A percentile compares a stretch with the other conserved stretches of the same genome.
These are phyloP conservation scores for Agonopterix subpropinquella DNA, from an alignment of 2,888 invertebrate species.

Conservation along the genomic window DNA sequence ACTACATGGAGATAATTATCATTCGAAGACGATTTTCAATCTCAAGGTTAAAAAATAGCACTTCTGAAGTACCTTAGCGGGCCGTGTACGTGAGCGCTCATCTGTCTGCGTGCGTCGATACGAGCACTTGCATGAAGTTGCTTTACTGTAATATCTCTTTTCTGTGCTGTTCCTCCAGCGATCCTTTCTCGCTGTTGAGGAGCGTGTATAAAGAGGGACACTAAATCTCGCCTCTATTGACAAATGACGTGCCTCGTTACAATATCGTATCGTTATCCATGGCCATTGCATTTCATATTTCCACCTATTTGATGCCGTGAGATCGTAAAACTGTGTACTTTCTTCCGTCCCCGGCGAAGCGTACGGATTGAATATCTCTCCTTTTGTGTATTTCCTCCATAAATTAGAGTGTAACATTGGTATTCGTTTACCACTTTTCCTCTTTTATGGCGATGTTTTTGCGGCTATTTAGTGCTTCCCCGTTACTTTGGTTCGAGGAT, in stretches of 20 bases:
- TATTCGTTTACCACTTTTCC: slow-evolving; percentile 18
- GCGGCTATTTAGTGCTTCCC: slow-evolving; percentile 11
- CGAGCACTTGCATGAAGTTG: no score
- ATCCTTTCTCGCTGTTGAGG: slow-evolving; percentile 17
- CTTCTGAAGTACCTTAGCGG: no score
- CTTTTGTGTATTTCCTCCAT: slow-evolving; percentile 20
- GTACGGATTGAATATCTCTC: slow-evolving; percentile 23
- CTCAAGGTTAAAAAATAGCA: no score
- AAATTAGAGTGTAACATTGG: slow-evolving; percentile 20
- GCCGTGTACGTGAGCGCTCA: no score
- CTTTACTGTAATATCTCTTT: no score
- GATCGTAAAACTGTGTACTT: no score
- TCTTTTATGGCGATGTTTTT: slow-evolving; percentile 17
- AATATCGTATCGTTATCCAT: slow-evolving; percentile 47
- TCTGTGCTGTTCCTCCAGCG: slow-evolving; percentile 11
- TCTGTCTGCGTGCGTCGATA: no score
- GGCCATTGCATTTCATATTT: slow-evolving; percentile 44
- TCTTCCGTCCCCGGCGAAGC: slow-evolving; percentile 7
- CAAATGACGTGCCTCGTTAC: slow-evolving; percentile 54
- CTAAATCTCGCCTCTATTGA: slow-evolving; percentile 55
- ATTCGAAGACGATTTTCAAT: no score
- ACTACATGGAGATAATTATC: no score
- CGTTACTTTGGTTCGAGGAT: slow-evolving; percentile 4
- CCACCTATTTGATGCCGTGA: slow-evolving; percentile 22
- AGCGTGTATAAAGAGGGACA: slow-evolving; percentile 39